Base-by-base conservation (phyloP, 2,888 invertebrate genomes). In the Dorcus hopei region DNA sequence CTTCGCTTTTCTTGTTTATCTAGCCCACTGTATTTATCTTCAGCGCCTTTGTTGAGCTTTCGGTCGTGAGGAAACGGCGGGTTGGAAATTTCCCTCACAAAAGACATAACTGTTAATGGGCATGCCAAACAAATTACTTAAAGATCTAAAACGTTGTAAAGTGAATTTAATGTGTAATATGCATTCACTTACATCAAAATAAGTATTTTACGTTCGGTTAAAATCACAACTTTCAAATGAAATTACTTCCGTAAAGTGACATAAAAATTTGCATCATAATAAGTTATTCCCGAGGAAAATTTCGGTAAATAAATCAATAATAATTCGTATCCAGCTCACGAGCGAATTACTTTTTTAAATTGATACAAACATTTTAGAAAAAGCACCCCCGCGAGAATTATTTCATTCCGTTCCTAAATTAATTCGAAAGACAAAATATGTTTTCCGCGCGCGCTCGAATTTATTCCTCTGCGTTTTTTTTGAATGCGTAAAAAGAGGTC, bases 1-100 rank as follows among this genome's bases (percentile, higher is more conserved):
- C 64, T 68, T 64, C 70, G 69, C 71, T 65, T 67, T 70, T 66
- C 70, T 66, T 70, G 71, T 73, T 72, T 72, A 74, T 71, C 71
- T 72, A 72, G 67, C 65, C 69, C 66, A 70, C 67, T 71, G 67
- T 71, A 71, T 74, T 74, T 72, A 72, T 72, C 72, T 72, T 70
- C 61, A 56, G 64, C 11, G 60, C 65, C 68, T 70, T 71, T 70
- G 69, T 71, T 68, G 53, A 62, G 53, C 61, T 58, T 56, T 54
- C 57, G 54, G 51, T 59, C 49, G 19, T 59, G 55, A 57, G 58
- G 60, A 55, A 58, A 62, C 52, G 47, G 52, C 45, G 45, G 16
- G n/a, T 16, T 49, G 49, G 57, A 62, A 62, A 57, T 54, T 54
- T 52, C 49, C 47, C 56, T 41, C 54, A 54, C 57, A 59, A 59